Evolutionary conservation across 1,140 invertebrate species (phyloP).

Genomic region (Eupristina koningsbergeri): DNA sequence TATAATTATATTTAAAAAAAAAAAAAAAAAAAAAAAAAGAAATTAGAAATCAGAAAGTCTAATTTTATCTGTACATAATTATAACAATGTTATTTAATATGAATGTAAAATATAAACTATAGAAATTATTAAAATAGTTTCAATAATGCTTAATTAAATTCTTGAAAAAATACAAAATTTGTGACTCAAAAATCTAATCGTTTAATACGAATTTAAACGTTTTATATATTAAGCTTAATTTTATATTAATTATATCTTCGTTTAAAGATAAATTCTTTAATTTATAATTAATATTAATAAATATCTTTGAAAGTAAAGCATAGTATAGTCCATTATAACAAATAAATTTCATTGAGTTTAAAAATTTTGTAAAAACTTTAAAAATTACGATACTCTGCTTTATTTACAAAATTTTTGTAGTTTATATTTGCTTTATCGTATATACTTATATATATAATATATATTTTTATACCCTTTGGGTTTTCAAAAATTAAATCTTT

Average conservation of each 20-base stretch:
- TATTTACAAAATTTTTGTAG: constrained; percentile 19
- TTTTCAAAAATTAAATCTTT: constrained; percentile 32
- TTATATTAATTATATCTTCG: background rate
- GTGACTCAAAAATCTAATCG: constrained; percentile 27
- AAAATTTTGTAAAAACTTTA: constrained; percentile 18
- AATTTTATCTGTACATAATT: constrained; percentile 44
- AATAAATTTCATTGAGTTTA: constrained; percentile 23
- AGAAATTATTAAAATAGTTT: constrained; percentile 26
- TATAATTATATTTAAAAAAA: constrained; percentile 43
- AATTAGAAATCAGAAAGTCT: constrained; percentile 28
- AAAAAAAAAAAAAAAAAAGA: constrained; percentile 48
- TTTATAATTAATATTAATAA: constrained; percentile 24
- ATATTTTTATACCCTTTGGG: constrained; percentile 42
- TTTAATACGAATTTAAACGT: constrained; percentile 27
- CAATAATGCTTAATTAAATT: constrained; percentile 17
- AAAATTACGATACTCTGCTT: constrained; percentile 20
- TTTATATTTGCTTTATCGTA: background rate
- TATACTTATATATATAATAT: constrained; percentile 16
- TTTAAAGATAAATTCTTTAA: constrained; percentile 7
- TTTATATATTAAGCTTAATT: constrained; percentile 32
- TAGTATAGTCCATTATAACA: background rate
- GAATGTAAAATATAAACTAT: constrained; percentile 40
- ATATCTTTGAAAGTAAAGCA: constrained; percentile 21
- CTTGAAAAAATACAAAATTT: constrained; percentile 48
- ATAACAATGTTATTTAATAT: constrained; percentile 49